Conservation (phyloP, 2,113 vertebrate species). For the Cyanistes caeruleus region DNA sequence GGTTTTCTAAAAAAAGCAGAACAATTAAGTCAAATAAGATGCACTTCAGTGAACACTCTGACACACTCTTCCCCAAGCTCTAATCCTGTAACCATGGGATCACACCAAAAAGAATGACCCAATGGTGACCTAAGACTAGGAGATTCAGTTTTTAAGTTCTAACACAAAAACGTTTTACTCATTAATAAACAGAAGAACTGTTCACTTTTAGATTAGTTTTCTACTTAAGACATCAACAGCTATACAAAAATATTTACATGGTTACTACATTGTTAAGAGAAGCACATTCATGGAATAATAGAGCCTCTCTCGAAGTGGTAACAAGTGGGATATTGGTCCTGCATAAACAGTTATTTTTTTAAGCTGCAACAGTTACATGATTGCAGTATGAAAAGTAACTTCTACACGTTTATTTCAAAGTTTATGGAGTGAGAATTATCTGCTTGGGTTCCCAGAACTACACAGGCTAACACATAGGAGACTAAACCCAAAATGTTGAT, state of each 20-base stretch:
- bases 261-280: not conserved
- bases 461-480: not conserved
- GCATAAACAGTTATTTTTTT: not conserved
- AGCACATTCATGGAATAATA: rapidly evolving
- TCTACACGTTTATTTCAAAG: not conserved
- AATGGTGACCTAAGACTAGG: not conserved
- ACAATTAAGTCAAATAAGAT: not conserved
- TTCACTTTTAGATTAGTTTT: not conserved
- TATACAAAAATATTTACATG: not conserved
- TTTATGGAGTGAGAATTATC: not conserved
- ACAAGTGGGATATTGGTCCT: not conserved
- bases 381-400: not conserved
- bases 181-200: not conserved
- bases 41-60: not conserved
- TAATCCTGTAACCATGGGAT: not conserved
- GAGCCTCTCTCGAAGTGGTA: not conserved
- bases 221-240: not conserved
- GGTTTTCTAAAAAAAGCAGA: not conserved
- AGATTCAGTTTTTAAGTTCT: not conserved
- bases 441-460: not conserved
- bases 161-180: not conserved
- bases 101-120: not conserved
- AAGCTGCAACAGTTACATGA: not conserved
- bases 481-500: not conserved
- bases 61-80: not conserved